Evolutionary conservation across 2,888 invertebrate species (phyloP).

Genomic region (Drosophila emarginata): DNA sequence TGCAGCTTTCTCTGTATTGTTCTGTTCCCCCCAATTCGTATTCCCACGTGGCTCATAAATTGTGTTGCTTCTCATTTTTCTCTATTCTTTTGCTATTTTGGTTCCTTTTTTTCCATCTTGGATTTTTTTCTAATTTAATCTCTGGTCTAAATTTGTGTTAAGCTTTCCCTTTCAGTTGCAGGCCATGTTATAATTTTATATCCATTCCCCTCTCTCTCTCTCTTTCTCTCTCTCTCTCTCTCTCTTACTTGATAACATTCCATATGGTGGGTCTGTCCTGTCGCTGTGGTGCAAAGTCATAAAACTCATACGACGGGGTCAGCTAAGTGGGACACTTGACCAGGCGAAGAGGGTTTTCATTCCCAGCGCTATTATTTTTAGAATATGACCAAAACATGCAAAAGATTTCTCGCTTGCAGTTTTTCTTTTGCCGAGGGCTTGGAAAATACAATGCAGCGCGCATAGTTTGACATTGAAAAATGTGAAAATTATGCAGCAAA

Average conservation of each 20-base stretch:
- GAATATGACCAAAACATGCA: conserved; percentile 79
- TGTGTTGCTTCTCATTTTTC: conserved; percentile 10
- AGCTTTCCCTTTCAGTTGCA: conserved; percentile 69
- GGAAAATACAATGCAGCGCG: conserved; percentile 54
- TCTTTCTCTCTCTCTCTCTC: background rate
- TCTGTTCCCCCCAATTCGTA: background rate
- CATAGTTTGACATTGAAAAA: conserved; percentile 81
- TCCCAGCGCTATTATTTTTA: conserved; percentile 69
- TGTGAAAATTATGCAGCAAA: conserved; percentile 81
- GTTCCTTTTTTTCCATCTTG: conserved; percentile 1
- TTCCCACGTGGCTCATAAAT: conserved; percentile 19
- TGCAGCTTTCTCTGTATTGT: conserved; percentile 14
- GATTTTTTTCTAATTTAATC: conserved; percentile 41
- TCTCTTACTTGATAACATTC: background rate
- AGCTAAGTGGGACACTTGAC: conserved; percentile 70
- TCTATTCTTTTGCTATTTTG: background rate
- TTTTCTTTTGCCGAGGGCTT: conserved; percentile 28
- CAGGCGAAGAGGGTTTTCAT: conserved; percentile 37
- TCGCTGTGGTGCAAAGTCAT: conserved; percentile 57
- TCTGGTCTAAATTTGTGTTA: conserved; percentile 70
- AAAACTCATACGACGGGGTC: conserved; percentile 67
- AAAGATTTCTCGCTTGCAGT: conserved; percentile 68
- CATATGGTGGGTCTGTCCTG: conserved; percentile 43
- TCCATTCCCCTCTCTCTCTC: conserved; percentile 11
- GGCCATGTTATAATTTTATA: conserved; percentile 69